phyloP scores from a whole-genome alignment of 1,140 invertebrate genomes.

The Macrobrachium nipponense region DNA sequence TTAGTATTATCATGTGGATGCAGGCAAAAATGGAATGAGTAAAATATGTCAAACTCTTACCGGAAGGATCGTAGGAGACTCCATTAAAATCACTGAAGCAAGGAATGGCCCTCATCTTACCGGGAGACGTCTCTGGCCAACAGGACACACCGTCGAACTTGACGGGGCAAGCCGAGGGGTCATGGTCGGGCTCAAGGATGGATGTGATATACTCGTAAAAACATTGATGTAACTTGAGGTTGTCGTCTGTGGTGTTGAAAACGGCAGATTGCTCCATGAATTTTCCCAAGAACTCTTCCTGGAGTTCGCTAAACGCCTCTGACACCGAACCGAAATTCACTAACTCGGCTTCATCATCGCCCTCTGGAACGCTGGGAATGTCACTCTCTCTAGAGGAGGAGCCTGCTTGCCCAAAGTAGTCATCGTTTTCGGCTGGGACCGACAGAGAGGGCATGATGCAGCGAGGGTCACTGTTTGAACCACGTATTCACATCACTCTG shows the following conservation, averaged over 20 bases:
- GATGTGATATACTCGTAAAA: slow-evolving; percentile 40
- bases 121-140: slow-evolving; percentile 80
- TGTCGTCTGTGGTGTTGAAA: slow-evolving; percentile 50
- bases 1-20: no score
- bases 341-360: background rate
- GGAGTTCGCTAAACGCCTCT: slow-evolving; percentile 1
- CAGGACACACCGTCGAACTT: slow-evolving; percentile 81
- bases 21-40: no score
- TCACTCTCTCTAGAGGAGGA: no score
- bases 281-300: background rate
- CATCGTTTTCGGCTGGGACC: no score
- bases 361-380: no score
- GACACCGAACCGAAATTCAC: background rate
- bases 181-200: background rate
- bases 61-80: slow-evolving; percentile 74
- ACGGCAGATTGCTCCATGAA: slow-evolving; percentile 37
- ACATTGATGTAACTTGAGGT: slow-evolving; percentile 39
- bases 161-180: slow-evolving; percentile 64
- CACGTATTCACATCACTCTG: no score
- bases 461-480: no score
- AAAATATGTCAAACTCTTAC: background rate
- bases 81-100: slow-evolving; percentile 83
- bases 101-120: slow-evolving; percentile 74
- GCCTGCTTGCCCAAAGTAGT: no score
- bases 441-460: no score